Conservation (phyloP, 2,888 invertebrate species). For the Hyalella azteca region DNA sequence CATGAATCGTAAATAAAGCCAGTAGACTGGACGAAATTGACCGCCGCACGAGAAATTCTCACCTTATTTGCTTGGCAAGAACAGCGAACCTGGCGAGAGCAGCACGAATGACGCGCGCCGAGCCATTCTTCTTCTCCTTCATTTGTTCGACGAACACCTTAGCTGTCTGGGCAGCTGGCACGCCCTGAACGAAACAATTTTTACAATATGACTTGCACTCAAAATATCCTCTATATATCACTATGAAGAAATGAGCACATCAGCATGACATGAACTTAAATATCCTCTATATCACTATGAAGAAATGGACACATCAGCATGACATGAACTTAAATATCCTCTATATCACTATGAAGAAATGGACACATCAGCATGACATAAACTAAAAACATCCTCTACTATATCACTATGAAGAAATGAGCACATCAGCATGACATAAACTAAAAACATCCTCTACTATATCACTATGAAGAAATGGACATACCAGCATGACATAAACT, state of each 20-base stretch:
- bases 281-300: not conserved
- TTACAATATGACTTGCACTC: not conserved
- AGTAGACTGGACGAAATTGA: no score
- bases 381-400: not conserved
- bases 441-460: no score
- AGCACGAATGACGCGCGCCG: conserved; percentile 74
- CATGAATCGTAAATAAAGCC: no score
- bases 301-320: no score
- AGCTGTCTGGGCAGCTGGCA: not conserved
- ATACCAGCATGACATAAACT: no score
- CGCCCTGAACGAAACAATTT: not conserved
- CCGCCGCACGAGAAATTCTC: no score
- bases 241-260: not conserved
- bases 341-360: not conserved
- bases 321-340: not conserved
- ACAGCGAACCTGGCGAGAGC: conserved; percentile 79
- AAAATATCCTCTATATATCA: not conserved
- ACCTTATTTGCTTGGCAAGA: conserved; percentile 74
- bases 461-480: no score
- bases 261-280: not conserved
- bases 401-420: not conserved
- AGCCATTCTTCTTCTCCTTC: conserved; percentile 78
- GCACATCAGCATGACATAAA: no score
- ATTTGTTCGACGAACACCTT: conserved; percentile 12
- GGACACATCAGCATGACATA: no score